These are phyloP conservation scores for Ctenosaura bakeri DNA, from an alignment of 2,797 vertebrate species.

Conservation along the genomic window DNA sequence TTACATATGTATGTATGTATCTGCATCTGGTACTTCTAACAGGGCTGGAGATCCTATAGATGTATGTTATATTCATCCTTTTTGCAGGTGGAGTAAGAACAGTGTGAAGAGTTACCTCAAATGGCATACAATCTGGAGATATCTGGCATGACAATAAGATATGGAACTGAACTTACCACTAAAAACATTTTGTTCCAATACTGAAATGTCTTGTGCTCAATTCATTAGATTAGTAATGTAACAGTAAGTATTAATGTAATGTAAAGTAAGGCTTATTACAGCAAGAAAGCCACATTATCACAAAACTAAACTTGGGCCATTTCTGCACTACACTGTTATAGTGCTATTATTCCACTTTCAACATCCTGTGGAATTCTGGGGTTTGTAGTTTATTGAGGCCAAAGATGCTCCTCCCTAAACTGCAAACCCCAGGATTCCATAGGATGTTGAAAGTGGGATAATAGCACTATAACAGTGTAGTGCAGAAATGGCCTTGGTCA, in stretches of 20 bases:
- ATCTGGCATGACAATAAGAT: conserved; percentile 70
- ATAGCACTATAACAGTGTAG: too few relatives aligned
- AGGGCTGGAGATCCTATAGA: neutral
- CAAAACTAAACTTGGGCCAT: neutral
- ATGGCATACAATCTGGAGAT: conserved; percentile 64
- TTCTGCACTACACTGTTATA: too few relatives aligned
- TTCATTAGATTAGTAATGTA: conserved; percentile 26
- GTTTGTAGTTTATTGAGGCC: too few relatives aligned
- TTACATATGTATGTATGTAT: too few relatives aligned
- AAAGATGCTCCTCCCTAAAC: too few relatives aligned
- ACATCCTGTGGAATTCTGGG: too few relatives aligned
- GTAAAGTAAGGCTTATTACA: neutral
- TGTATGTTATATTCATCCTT: neutral
- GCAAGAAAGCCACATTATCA: conserved; percentile 12
- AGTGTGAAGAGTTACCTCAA: conserved; percentile 9
- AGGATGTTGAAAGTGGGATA: too few relatives aligned
- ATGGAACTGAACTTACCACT: conserved; percentile 54
- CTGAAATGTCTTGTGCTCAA: neutral
- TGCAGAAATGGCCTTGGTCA: neutral
- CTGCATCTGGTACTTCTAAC: neutral
- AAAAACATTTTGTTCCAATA: neutral
- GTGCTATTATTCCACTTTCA: too few relatives aligned
- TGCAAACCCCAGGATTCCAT: too few relatives aligned
- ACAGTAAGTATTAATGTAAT: neutral
- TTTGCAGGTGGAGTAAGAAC: neutral